Base-by-base conservation (phyloP, 1,140 invertebrate genomes). In the Chrysomallon squamiferum region DNA sequence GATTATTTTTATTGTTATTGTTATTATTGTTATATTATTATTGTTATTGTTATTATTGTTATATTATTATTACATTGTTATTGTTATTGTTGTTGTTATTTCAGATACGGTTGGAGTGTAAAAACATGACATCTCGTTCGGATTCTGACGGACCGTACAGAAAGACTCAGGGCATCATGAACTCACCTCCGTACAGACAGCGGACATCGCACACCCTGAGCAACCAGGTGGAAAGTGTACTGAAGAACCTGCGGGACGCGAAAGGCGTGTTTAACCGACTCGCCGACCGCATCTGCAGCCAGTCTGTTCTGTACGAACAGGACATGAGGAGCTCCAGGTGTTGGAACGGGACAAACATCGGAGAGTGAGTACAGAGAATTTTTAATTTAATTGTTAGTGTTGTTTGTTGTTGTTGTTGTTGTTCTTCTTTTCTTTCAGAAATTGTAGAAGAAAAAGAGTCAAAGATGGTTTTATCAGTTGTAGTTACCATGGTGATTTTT, bases 291-390 rank as follows among this genome's bases (percentile, higher is more conserved):
- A 59, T 59, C 15, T 59, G 58, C 38, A n/a, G 58, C 20, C 32
- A 43, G 6, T 13, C 18, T 3, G 38, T 20, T 22, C n/a, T 43
- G 3, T 59, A 59, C 3, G 58, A 59, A 43, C 33, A 59, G 35
- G 35, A 59, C 22, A 59, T 59, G 58, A 20, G 30, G 11, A 38
- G 32, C 15, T n/a, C 15, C n/a, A 18, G n/a, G 13, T 59, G 58
- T 35, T 59, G 58, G 58, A 59, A 59, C 41, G 58, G 58, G 41
- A 43, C 58, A 3, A 22, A 43, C 38, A 59, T 59, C 41, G 58
- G n/a, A 43, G 13, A 43, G 58, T 59, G 38, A 59, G 58, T 59
- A 2, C 29, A 29, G n/a, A n/a, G n/a, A n/a, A n/a, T n/a, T n/a
- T n/a, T n/a, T n/a, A n/a, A n/a, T n/a, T n/a, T n/a, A n/a, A n/a